phyloP scores from a whole-genome alignment of 2,113 vertebrate genomes.

The Poicephalus gulielmi region DNA sequence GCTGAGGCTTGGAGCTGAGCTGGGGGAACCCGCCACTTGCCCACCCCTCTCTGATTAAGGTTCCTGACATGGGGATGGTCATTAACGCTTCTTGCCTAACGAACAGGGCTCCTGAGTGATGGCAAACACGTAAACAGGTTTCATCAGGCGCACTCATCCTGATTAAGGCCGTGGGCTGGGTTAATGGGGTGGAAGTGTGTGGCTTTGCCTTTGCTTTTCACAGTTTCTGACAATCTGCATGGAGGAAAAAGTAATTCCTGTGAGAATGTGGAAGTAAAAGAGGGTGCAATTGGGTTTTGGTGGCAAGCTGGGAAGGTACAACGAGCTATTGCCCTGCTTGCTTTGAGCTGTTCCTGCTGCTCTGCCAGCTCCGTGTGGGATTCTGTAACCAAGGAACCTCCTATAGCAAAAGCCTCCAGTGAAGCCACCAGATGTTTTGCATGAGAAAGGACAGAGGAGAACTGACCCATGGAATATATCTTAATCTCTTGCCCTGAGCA shows the following conservation, averaged over 20 bases:
- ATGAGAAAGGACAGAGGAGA: not conserved
- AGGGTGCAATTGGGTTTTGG: not conserved
- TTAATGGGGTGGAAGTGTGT: constrained; percentile 70
- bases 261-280: not conserved
- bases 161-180: constrained; percentile 61
- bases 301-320: not conserved
- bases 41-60: not conserved
- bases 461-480: not conserved
- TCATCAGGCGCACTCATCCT: constrained; percentile 52
- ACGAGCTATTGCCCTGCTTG: no score
- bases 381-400: not conserved
- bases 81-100: constrained; percentile 65
- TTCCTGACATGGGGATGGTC: constrained; percentile 7
- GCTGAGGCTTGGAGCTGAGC: not conserved
- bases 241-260: not conserved
- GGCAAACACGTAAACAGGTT: constrained; percentile 69
- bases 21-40: not conserved
- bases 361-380: not conserved
- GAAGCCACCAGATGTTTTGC: not conserved
- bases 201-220: constrained; percentile 26
- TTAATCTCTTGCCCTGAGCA: not conserved
- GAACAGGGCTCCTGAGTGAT: constrained; percentile 35
- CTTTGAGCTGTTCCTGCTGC: not conserved
- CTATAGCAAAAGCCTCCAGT: not conserved
- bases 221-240: not conserved